A percentile compares a stretch with the other conserved stretches of the same genome.
Conservation (phyloP, 2,888 invertebrate species). For the Cartodere bifasciata region DNA sequence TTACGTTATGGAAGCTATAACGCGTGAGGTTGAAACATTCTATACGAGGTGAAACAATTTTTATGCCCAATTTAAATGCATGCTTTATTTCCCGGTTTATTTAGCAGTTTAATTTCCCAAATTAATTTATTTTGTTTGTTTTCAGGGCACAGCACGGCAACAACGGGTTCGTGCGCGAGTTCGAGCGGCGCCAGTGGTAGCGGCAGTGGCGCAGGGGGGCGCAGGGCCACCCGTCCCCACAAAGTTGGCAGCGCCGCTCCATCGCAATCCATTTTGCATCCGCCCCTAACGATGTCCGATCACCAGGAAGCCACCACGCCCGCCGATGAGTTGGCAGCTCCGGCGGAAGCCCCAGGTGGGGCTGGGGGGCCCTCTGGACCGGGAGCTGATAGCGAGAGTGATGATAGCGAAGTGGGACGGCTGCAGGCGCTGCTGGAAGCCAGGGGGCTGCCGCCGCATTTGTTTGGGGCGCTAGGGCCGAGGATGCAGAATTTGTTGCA, state of each 20-base stretch:
- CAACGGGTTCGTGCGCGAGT: conserved; percentile 58
- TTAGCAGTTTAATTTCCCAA: background rate
- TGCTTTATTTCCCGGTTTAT: no score
- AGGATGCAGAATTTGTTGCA: conserved; percentile 94
- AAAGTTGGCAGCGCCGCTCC: conserved; percentile 32
- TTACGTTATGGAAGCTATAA: no score
- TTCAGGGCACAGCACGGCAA: conserved; percentile 31
- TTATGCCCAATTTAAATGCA: no score
- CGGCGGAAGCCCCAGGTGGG: conserved; percentile 33
- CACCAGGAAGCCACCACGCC: conserved; percentile 33
- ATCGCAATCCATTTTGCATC: conserved; percentile 24
- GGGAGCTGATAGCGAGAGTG: conserved; percentile 59
- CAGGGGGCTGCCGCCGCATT: conserved; percentile 88
- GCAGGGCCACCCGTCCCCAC: conserved; percentile 33
- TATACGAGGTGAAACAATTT: no score
- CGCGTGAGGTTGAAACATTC: no score
- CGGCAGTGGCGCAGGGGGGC: conserved; percentile 34
- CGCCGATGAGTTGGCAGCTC: conserved; percentile 32
- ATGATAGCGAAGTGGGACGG: conserved; percentile 91
- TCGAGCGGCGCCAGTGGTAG: conserved; percentile 37
- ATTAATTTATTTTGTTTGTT: conserved; percentile 9
- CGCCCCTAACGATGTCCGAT: conserved; percentile 19
- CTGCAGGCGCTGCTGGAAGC: conserved; percentile 91
- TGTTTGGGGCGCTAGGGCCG: conserved; percentile 90
- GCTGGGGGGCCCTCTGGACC: conserved; percentile 29